phyloP scores from a whole-genome alignment of 2,888 invertebrate species.

The Lycaena phlaeas region DNA sequence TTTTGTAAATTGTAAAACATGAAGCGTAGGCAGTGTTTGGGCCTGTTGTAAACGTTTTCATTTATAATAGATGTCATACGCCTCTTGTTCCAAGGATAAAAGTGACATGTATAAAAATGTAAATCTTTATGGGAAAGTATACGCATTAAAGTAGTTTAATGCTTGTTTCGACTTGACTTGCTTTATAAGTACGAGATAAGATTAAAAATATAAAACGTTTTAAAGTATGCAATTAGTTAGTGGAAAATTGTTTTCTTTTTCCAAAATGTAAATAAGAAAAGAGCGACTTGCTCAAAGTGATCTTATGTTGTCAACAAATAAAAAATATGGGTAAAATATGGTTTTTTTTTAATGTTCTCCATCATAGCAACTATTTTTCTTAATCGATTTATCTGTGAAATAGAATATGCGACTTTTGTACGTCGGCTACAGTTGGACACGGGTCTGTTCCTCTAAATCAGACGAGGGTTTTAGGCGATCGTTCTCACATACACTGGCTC shows the following conservation, averaged over 20 bases:
- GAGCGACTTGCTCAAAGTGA: slow-evolving; percentile 2
- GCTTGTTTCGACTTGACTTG: slow-evolving; percentile 62
- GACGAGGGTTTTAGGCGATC: no score
- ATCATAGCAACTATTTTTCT: no score
- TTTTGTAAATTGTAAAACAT: slow-evolving; percentile 27
- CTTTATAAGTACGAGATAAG: slow-evolving; percentile 50
- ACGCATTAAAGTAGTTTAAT: slow-evolving; percentile 68
- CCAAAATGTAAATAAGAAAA: not conserved
- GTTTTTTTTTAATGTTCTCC: not conserved
- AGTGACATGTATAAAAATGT: slow-evolving; percentile 28
- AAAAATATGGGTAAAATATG: not conserved
- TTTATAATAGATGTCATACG: no score
- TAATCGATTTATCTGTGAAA: no score
- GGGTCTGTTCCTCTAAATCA: no score
- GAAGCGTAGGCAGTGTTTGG: not conserved
- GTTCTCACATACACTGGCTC: no score
- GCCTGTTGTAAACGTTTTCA: slow-evolving; percentile 6
- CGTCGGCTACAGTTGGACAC: no score
- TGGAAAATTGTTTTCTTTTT: slow-evolving; percentile 12
- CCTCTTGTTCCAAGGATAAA: slow-evolving; percentile 2
- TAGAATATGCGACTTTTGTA: no score
- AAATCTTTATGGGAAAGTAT: slow-evolving; percentile 70
- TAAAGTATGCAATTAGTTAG: not conserved
- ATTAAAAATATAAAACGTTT: slow-evolving; percentile 25
- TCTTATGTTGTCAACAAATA: slow-evolving; percentile 7